phyloP scores from a whole-genome alignment of 2,797 vertebrate genomes.

The Cuculus canorus region DNA sequence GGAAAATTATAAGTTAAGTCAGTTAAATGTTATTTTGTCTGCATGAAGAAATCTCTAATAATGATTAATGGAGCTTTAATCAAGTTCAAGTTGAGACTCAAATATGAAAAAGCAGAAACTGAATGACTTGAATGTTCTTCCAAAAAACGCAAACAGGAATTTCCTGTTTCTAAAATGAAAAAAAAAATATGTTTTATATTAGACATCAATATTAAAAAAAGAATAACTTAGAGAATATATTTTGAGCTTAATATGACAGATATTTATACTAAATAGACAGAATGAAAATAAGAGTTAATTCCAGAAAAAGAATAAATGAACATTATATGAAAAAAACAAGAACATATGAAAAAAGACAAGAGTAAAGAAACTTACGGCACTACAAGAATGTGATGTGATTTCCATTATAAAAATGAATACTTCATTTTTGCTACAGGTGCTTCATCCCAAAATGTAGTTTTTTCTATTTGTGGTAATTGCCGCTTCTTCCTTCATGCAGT shows the following conservation, averaged over 20 bases:
- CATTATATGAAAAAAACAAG: neutral
- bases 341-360: neutral
- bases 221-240: neutral
- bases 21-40: conserved; percentile 68
- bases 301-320: neutral
- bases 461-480: neutral
- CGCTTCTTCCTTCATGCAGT: neutral
- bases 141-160: neutral
- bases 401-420: neutral
- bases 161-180: neutral
- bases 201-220: neutral
- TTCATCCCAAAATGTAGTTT: neutral
- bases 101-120: conserved; percentile 12
- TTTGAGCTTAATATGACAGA: neutral
- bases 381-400: neutral
- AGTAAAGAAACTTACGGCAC: neutral
- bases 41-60: conserved; percentile 68
- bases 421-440: neutral
- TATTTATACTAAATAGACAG: neutral
- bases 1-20: conserved; percentile 63
- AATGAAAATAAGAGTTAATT: neutral
- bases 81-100: conserved; percentile 46
- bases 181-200: neutral
- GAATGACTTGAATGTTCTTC: conserved; percentile 6
- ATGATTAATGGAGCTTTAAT: conserved; percentile 74